Evolutionary conservation across 2,888 invertebrate genomes (phyloP), one percentile per base, ranked within the genome.

Genomic region (Heteropelma amictum): DNA sequence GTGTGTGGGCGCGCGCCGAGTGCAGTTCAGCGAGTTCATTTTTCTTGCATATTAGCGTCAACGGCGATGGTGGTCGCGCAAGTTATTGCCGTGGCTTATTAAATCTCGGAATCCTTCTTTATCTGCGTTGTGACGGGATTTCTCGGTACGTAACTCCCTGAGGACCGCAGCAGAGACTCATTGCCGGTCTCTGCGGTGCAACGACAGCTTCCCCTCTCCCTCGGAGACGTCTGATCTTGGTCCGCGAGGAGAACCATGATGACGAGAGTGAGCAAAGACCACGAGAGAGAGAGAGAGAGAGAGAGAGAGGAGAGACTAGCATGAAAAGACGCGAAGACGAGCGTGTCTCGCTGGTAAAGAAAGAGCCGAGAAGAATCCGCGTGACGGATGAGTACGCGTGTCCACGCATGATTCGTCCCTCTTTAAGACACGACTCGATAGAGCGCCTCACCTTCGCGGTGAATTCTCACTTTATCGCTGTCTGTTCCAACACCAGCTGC

Each of bases 311-410:
- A 26, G 26, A 40, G 60, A 72, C 64, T 54, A 38, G 58, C 56
- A 58, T 49, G 71, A 40, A 74, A 68, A 76, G 77, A 61, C 47
- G 60, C 42, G 69, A 69, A 72, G 65, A 69, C 69, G 72, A 60
- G 23, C 42, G 64, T 28, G 45, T 40, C 53, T 49, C 53, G 19
- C 35, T 33, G 63, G 30, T 54, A 67, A 69, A 73, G 79, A 80
- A 79, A 79, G 75, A 80, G 71, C 72, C 51, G 42, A 76, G 77
- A 81, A 79, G 82, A 79, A 83, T 83, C 83, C 83, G 61, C 75
- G 86, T 86, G 85, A 83, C 87, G 80, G 84, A 87, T 86, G 83
- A 85, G 82, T 76, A 85, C 83, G 83, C 87, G 87, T 87, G 87
- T 87, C 80, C 80, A 35, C 77, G 84, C 84, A 87, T 87, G 77